Evolutionary conservation across 2,888 invertebrate species (phyloP).

Genomic region (Morinoia aosen): DNA sequence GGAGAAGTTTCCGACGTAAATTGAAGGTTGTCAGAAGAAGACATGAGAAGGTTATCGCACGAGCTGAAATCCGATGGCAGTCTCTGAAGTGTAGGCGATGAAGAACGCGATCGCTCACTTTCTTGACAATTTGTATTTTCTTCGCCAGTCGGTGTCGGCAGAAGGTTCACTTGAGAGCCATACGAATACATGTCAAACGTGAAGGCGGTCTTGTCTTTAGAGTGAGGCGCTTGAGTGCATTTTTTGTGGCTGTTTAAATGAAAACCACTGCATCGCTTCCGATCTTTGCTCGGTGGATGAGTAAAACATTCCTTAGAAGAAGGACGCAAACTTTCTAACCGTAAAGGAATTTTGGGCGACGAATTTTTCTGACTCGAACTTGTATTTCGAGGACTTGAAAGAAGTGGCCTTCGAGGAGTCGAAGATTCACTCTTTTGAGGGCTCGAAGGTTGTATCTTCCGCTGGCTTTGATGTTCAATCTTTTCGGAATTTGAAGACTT

Average conservation of each 20-base stretch:
- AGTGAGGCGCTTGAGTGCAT: neutral
- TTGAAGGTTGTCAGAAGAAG: constrained; percentile 13
- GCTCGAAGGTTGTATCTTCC: neutral
- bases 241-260: neutral
- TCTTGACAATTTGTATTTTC: neutral
- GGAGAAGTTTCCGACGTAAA: neutral
- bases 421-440: neutral
- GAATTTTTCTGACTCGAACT: neutral
- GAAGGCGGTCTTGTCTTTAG: neutral
- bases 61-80: neutral
- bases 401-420: neutral
- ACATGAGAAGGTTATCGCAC: neutral
- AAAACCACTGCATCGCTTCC: neutral
- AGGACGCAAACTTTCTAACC: neutral
- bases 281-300: neutral
- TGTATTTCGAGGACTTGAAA: neutral
- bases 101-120: neutral
- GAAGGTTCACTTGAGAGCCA: neutral
- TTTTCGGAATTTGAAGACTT: too few species aligned
- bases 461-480: neutral
- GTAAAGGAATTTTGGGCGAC: neutral
- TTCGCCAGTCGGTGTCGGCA: neutral
- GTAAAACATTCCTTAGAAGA: neutral
- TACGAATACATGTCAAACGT: neutral
- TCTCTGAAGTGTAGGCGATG: neutral